A percentile compares a stretch with the other conserved stretches of the same genome.
phyloP scores from a whole-genome alignment of 2,113 vertebrate genomes.

The Elephas maximus region DNA sequence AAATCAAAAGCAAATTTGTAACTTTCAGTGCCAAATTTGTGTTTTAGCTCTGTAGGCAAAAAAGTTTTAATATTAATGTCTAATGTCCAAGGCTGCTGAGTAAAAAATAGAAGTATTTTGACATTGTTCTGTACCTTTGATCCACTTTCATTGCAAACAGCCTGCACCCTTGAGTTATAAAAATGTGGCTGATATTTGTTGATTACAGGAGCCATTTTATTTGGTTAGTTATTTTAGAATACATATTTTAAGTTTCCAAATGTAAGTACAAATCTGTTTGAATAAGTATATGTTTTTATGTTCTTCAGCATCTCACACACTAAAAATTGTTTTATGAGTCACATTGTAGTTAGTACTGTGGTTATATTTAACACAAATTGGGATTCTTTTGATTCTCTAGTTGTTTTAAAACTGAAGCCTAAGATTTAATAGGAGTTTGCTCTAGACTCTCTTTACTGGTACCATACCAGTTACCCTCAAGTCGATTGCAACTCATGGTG shows the following conservation, averaged over 20 bases:
- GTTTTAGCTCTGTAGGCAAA: slow-evolving; percentile 47
- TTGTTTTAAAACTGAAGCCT: neutral
- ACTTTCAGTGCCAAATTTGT: slow-evolving; percentile 26
- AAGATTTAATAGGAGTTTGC: slow-evolving; percentile 15
- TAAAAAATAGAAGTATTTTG: slow-evolving; percentile 42
- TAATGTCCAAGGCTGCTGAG: slow-evolving; percentile 20
- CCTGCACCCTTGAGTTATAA: slow-evolving; percentile 17
- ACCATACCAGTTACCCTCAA: neutral
- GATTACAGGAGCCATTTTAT: neutral
- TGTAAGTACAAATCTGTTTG: neutral
- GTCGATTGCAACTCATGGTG: neutral
- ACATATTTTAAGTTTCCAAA: slow-evolving; percentile 36
- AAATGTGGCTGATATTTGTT: neutral
- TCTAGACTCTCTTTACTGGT: neutral
- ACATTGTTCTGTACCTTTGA: neutral
- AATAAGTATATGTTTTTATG: neutral
- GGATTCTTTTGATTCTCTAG: neutral
- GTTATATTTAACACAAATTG: neutral
- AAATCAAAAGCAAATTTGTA: slow-evolving; percentile 58
- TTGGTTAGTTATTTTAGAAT: neutral
- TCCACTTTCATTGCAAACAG: slow-evolving; percentile 27
- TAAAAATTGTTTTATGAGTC: neutral
- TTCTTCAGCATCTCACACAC: neutral
- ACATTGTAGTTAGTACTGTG: neutral
- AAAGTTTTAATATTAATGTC: slow-evolving; percentile 68